These are phyloP conservation scores for Phortica okadai DNA, from an alignment of 2,888 invertebrate genomes.

Conservation along the genomic window DNA sequence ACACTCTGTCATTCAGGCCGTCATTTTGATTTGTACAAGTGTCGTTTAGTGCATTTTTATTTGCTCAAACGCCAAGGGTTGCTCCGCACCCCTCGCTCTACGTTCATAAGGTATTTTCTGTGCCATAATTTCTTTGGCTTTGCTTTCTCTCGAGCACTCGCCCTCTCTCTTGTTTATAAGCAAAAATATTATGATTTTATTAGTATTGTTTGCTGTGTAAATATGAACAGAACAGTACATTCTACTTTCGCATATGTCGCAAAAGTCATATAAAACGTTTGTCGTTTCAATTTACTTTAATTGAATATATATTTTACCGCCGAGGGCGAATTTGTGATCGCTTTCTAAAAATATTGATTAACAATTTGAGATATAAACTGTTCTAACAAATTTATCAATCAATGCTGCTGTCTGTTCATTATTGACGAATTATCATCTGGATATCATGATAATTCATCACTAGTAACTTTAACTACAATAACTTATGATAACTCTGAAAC, in stretches of 20 bases:
- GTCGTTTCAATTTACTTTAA: background rate
- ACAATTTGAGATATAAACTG: too few species aligned
- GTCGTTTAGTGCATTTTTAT: constrained; percentile 32
- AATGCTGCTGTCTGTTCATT: too few species aligned
- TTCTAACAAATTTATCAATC: too few species aligned
- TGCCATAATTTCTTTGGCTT: background rate
- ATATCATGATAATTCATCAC: too few species aligned
- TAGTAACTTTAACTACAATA: too few species aligned
- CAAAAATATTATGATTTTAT: constrained; percentile 37
- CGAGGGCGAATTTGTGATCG: too few species aligned
- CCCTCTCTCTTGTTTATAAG: background rate
- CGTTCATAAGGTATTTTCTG: background rate
- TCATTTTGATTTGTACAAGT: constrained; percentile 50
- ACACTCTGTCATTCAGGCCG: constrained; percentile 39
- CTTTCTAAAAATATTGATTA: too few species aligned
- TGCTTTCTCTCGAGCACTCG: background rate
- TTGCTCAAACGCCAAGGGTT: background rate
- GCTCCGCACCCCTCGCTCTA: too few species aligned
- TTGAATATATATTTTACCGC: background rate
- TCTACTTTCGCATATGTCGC: constrained; percentile 3
- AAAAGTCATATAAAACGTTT: background rate
- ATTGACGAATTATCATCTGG: too few species aligned
- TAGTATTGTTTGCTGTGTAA: constrained; percentile 24
- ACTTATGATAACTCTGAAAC: too few species aligned
- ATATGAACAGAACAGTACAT: background rate